These are phyloP conservation scores for Vireo griseus DNA, from an alignment of 2,797 vertebrate species.

Conservation along the genomic window DNA sequence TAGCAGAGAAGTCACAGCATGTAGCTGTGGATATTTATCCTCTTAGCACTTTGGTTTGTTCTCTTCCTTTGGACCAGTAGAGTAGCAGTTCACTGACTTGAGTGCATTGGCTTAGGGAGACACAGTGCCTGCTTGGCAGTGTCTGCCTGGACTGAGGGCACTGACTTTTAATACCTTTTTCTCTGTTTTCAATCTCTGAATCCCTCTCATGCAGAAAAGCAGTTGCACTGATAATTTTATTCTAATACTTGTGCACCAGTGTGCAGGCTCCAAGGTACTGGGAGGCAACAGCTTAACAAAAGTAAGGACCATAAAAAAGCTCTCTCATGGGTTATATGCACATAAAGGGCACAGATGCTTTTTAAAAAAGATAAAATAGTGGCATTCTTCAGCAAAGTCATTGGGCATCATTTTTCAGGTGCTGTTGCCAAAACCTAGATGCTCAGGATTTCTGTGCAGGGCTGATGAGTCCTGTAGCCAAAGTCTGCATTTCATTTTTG, in stretches of 20 bases:
- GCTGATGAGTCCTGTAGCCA: neutral
- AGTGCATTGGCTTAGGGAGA: neutral
- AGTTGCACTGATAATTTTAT: neutral
- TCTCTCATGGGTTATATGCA: neutral
- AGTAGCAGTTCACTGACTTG: neutral
- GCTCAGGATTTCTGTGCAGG: neutral
- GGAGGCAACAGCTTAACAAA: neutral
- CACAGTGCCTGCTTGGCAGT: neutral
- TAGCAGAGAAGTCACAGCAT: neutral
- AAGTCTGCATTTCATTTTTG: neutral
- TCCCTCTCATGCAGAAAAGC: neutral
- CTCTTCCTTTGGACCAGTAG: neutral
- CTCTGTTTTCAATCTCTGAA: neutral
- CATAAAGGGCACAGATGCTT: neutral
- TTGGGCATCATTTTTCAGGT: neutral
- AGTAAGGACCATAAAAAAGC: neutral
- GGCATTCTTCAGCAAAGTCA: neutral
- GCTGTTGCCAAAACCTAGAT: neutral
- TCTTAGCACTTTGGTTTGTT: neutral
- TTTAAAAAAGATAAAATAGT: neutral
- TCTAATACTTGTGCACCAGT: neutral
- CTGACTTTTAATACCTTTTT: neutral
- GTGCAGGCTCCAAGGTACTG: neutral
- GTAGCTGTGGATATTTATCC: neutral
- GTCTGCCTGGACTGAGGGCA: neutral